phyloP scores from a whole-genome alignment of 2,113 vertebrate species.

The Esox niger region DNA sequence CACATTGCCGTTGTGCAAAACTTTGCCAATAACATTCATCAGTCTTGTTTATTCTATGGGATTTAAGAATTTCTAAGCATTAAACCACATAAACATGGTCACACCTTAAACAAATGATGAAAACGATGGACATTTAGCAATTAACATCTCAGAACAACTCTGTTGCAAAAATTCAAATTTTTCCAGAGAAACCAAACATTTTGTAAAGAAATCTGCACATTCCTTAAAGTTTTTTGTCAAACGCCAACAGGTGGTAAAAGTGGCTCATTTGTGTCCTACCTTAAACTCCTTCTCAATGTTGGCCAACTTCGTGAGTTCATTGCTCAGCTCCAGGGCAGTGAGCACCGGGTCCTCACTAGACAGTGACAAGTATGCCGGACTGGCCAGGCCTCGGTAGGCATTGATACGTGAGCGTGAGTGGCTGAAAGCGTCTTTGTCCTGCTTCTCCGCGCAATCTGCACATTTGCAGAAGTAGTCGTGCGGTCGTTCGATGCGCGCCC shows the following conservation, averaged over 20 bases:
- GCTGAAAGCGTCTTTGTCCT: constrained; percentile 83
- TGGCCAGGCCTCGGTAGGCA: constrained; percentile 84
- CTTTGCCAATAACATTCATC: too few relatives aligned
- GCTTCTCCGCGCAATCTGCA: constrained; percentile 80
- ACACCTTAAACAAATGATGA: too few relatives aligned
- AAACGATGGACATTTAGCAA: too few relatives aligned
- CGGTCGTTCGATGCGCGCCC: constrained; percentile 82
- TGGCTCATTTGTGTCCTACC: constrained; percentile 56
- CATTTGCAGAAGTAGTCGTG: constrained; percentile 90
- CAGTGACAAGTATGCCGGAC: constrained; percentile 83
- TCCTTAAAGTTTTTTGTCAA: too few relatives aligned
- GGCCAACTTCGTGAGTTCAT: constrained; percentile 84
- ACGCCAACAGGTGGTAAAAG: too few relatives aligned
- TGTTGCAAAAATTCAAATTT: too few relatives aligned
- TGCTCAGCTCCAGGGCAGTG: constrained; percentile 85
- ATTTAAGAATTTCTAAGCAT: too few relatives aligned
- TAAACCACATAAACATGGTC: too few relatives aligned
- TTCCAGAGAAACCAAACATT: too few relatives aligned
- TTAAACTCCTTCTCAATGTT: constrained; percentile 92
- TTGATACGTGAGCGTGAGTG: constrained; percentile 86
- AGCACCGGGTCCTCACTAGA: constrained; percentile 87
- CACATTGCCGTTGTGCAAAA: neutral
- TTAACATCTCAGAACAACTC: too few relatives aligned
- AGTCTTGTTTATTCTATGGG: too few relatives aligned
- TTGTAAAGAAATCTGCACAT: too few relatives aligned